Conservation (phyloP, 2,888 invertebrate genomes). For the Noctua fimbriata region DNA sequence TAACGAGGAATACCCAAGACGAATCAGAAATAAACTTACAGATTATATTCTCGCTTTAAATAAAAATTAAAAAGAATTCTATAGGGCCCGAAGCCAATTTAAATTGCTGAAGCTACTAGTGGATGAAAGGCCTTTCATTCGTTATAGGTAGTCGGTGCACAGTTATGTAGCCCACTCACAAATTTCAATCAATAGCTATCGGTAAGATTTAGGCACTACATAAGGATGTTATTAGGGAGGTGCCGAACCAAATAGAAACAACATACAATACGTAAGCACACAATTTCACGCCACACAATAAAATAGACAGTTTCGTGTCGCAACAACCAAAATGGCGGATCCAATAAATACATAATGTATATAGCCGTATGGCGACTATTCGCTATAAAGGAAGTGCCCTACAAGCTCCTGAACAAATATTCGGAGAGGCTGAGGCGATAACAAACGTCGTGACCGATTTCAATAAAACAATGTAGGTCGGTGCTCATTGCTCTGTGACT, state of each 20-base stretch:
- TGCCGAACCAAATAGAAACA: constrained; percentile 13
- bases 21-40: constrained; percentile 2
- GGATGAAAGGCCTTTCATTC: constrained; percentile 37
- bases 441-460: constrained; percentile 41
- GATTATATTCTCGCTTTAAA: constrained; percentile 22
- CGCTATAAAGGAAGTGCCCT: constrained; percentile 25
- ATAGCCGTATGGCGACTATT: constrained; percentile 39
- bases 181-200: constrained; percentile 6
- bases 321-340: constrained; percentile 35
- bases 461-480: constrained; percentile 55
- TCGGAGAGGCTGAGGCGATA: constrained; percentile 25
- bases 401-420: constrained; percentile 44
- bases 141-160: neutral
- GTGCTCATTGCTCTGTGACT: neutral
- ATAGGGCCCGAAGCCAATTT: constrained; percentile 40
- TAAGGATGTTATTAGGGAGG: constrained; percentile 25
- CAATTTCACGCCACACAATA: constrained; percentile 41
- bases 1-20: neutral
- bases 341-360: constrained; percentile 59
- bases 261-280: constrained; percentile 19
- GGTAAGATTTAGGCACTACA: neutral
- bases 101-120: constrained; percentile 25
- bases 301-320: constrained; percentile 41
- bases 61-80: constrained; percentile 31
- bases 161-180: constrained; percentile 10